Conservation (phyloP, 35 echinoderm and acorn worm species). For the Heliocidaris tuberculata region DNA sequence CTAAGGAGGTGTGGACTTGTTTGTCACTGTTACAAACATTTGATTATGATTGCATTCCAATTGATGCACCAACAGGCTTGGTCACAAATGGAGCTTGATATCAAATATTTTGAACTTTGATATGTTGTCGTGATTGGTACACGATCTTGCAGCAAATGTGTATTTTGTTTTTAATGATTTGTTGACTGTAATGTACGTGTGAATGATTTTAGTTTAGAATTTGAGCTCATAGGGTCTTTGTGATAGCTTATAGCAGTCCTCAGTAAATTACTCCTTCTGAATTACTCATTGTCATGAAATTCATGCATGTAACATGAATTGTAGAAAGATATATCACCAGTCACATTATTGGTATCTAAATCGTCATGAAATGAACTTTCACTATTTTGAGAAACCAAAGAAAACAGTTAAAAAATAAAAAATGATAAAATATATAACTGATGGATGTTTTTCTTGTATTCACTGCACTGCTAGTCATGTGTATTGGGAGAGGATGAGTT, state of each 20-base stretch:
- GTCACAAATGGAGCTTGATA: conserved; percentile 42
- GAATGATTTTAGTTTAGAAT: conserved; percentile 17
- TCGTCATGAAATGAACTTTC: conserved; percentile 45
- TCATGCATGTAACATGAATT: conserved; percentile 50
- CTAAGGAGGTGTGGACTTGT: background rate
- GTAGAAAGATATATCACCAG: background rate
- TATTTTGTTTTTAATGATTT: conserved; percentile 26
- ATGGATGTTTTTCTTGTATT: background rate
- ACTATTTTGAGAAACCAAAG: conserved; percentile 48
- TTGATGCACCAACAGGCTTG: conserved; percentile 41
- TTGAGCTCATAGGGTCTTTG: conserved; percentile 29
- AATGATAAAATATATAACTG: background rate
- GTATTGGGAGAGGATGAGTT: no score
- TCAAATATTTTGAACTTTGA: conserved; percentile 3
- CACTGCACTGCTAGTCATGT: no score
- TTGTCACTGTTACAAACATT: background rate
- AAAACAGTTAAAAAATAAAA: conserved; percentile 13
- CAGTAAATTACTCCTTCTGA: background rate
- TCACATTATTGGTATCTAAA: background rate
- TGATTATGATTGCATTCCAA: conserved; percentile 16
- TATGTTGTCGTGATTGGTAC: background rate
- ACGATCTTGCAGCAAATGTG: background rate
- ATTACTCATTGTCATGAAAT: background rate
- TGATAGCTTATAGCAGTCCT: background rate
- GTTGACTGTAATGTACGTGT: conserved; percentile 23